phyloP scores from a whole-genome alignment of 2,113 vertebrate genomes.

The Ictidomys tridecemlineatus region DNA sequence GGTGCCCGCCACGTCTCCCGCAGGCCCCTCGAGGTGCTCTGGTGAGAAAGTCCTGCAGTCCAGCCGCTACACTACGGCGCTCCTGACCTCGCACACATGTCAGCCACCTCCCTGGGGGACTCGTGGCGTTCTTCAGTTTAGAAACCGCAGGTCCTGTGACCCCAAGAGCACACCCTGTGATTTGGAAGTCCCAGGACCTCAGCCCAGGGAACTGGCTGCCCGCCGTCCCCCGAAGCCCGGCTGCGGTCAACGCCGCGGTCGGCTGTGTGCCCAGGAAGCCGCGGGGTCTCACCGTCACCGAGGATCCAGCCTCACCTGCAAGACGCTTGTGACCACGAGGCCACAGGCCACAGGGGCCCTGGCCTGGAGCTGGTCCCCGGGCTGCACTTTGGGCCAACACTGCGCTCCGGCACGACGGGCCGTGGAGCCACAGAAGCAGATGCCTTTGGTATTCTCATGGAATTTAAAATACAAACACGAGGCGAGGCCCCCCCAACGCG shows the following conservation, averaged over 20 bases:
- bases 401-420: background rate
- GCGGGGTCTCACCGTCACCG: background rate
- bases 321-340: background rate
- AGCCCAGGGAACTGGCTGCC: background rate
- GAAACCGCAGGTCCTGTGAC: background rate
- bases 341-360: background rate
- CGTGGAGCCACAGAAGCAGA: background rate
- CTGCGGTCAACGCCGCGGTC: background rate
- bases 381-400: background rate
- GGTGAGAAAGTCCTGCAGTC: background rate
- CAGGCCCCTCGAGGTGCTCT: background rate
- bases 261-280: background rate
- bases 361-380: no score
- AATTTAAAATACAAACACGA: conserved; percentile 17
- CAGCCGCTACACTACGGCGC: background rate
- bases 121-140: background rate
- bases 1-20: no score
- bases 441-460: background rate
- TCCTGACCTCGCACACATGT: background rate
- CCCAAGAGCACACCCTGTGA: background rate
- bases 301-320: background rate
- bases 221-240: background rate
- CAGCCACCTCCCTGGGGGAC: background rate
- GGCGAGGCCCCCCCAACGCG: background rate
- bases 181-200: background rate